Base-by-base conservation (phyloP, 2,797 vertebrate species). In the Morelia viridis region DNA sequence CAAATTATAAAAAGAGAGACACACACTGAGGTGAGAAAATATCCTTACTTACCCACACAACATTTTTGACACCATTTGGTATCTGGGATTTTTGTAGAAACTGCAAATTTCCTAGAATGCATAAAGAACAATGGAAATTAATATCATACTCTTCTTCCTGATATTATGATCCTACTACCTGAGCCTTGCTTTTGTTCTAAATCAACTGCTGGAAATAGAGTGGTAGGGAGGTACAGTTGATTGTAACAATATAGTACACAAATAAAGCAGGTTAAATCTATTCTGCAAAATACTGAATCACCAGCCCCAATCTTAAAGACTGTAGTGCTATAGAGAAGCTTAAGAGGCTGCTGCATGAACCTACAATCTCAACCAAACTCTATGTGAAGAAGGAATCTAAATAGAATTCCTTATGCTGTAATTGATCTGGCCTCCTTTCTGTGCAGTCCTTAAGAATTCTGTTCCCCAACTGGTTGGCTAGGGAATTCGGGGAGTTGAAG, bases 11-110 rank as follows among this genome's bases (percentile, higher is more conserved):
- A 53, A 76, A 76, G 31, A 56, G 46, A 85, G 8, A 11, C 8
- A 87, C n/a, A 9, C 6, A 13, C 0, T 61, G 64, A 76, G 1
- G 22, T 90, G 80, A 46, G 50, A 57, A 57, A 26, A 6, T 22
- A 86, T 15, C 61, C 93, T 93, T 91, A 97, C 98, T 98, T 97
- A 99, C 99, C 99, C 60, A 99, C 99, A 94, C 99, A 99, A 96
- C 99, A 99, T 97, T 99, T 99, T 94, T 99, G 98, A 97, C 99
- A 99, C 92, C 99, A 99, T 97, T 99, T 99, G 91, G 99, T 99
- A 96, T 99, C 99, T 95, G 99, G 99, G 96, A 99, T 99, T 97
- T 99, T 99, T 96, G 98, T 98, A 96, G 99, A 99, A 93, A 99
- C 99, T 0, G 99, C 97, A 97, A 99, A 99, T 97, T 99, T 99